Evolutionary conservation across 2,113 vertebrate species (phyloP).

Genomic region (Procavia capensis): DNA sequence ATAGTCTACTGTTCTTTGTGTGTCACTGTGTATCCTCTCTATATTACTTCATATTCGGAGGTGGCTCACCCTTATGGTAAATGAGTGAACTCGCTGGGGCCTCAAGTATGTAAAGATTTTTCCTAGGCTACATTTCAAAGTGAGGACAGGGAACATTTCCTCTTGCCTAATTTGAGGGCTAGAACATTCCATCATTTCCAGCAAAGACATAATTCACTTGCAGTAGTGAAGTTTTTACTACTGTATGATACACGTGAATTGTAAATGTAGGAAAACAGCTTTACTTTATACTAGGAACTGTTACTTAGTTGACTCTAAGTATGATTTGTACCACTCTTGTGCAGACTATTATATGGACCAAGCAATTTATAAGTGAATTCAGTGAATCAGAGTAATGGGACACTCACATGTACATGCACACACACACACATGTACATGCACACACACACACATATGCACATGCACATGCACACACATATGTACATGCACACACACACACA

Average conservation of each 20-base stretch:
- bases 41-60: neutral
- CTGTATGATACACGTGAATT: neutral
- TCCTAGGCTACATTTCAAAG: neutral
- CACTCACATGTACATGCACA: neutral
- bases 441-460: neutral
- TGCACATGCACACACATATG: neutral
- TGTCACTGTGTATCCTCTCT: neutral
- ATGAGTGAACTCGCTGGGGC: neutral
- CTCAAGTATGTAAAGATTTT: neutral
- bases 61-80: neutral
- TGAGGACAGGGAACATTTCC: neutral
- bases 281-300: neutral
- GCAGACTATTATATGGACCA: neutral
- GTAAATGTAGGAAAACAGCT: neutral
- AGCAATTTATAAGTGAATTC: neutral
- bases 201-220: neutral
- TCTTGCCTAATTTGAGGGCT: neutral
- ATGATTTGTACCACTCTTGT: neutral
- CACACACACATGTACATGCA: too few relatives aligned
- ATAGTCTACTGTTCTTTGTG: neutral
- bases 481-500: neutral
- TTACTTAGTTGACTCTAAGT: neutral
- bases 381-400: neutral
- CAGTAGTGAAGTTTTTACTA: neutral
- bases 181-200: neutral